Evolutionary conservation across 2,797 vertebrate genomes (phyloP), one percentile per base, ranked within the genome.

Genomic region (Neoniphon sammara): DNA sequence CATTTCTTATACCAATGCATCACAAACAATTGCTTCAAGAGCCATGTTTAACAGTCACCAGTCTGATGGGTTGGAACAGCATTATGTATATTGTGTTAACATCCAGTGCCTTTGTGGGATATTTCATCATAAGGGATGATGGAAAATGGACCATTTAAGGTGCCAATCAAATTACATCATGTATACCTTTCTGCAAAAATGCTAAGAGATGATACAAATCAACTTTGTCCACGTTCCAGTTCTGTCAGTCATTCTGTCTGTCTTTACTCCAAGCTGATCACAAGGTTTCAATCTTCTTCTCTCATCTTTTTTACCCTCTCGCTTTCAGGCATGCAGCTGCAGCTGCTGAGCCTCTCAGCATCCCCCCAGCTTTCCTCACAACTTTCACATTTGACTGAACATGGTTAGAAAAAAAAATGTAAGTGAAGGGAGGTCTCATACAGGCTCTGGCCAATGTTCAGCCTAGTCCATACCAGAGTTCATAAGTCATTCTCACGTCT

Each of bases 131-230:
- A 72, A 55, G 15, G 42, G 66, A 53, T 80, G 66, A 31, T 54
- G 44, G 44, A 85, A 80, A 83, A 39, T 4, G 68, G 73, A 59
- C 80, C 69, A 86, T 85, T 87, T 88, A 81, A 84, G 82, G 84
- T 87, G 86, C 61, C 81, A 87, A 66, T 89, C 86, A 87, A 69
- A 65, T 81, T 57, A 75, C 79, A 78, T 85, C 78, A 82, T 25
- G 31, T 21, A 21, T 11, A 84, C 80, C 82, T 83, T 83, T 55
- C 25, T 85, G 78, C 81, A 70, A 73, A 64, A 62, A 25, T 27
- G 66, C 56, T 36, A 23, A 27, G 58, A 75, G 56, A 78, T 59
- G 80, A 83, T 72, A 77, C 77, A 87, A 84, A 81, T 66, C 50
- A 77, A 75, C 69, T 11, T 39, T 39, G 56, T 67, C 60, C 44